Conservation (phyloP, 1,140 invertebrate genomes). For the Sinonovacula constricta region DNA sequence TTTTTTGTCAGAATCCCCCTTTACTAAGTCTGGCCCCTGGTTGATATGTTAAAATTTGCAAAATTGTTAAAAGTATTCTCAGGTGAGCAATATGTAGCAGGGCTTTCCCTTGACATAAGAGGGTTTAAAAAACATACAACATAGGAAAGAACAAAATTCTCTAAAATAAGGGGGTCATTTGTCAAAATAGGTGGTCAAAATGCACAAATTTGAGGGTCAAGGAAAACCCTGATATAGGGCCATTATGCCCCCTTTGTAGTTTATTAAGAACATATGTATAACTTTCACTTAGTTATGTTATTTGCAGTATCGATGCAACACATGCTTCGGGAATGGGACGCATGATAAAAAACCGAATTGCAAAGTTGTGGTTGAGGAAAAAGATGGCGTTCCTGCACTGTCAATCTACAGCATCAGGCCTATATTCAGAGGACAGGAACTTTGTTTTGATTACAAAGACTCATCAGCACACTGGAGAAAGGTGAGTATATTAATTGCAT, state of each 20-base stretch:
- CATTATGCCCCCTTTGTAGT: background rate
- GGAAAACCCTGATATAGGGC: no score
- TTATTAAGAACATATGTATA: slow-evolving; percentile 11
- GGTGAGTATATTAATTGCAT: slow-evolving; percentile 29
- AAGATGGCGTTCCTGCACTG: slow-evolving; percentile 15
- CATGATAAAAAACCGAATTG: slow-evolving; percentile 27
- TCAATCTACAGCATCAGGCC: slow-evolving; percentile 28
- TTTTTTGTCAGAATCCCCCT: background rate
- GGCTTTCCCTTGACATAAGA: background rate
- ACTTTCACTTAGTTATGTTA: slow-evolving; percentile 7
- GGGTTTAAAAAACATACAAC: background rate
- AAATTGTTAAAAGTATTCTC: slow-evolving; percentile 19
- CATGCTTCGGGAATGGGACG: slow-evolving; percentile 25
- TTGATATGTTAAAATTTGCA: slow-evolving; percentile 14
- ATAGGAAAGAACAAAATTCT: background rate
- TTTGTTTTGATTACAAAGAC: slow-evolving; percentile 23
- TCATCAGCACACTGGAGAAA: slow-evolving; percentile 24
- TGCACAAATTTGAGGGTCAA: no score
- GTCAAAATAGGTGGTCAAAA: no score
- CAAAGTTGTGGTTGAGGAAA: slow-evolving; percentile 25
- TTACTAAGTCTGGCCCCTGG: no score
- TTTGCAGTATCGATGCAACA: slow-evolving; percentile 34
- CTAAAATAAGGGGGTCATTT: background rate
- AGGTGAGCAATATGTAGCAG: slow-evolving; percentile 18
- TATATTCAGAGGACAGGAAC: slow-evolving; percentile 25